Evolutionary conservation across 1,140 invertebrate species (phyloP), one percentile per base, ranked within the genome.

Genomic region (Heliconius congener): DNA sequence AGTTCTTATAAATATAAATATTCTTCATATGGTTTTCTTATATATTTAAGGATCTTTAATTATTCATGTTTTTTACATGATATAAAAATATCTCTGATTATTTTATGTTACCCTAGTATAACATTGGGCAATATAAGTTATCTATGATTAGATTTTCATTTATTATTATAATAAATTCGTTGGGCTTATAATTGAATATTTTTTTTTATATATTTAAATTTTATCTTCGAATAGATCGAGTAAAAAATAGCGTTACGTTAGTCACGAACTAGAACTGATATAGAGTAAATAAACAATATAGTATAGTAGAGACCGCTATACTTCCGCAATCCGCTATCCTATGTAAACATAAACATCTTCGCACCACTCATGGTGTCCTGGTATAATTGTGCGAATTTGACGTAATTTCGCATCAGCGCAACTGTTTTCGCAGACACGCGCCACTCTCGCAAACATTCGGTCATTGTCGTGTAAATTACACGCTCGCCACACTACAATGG

Each of bases 311-410:
- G 50, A 18, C 6, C 19, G 55, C 55, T 57, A 66, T 66, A 66
- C 30, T 66, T 66, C 27, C 27, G 60, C 60, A 66, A 27, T 27
- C 11, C 9, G 16, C 60, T 30, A 16, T 30, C 9, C 27, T 11
- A 60, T 30, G n/a, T 81, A 83, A 84, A 86, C 79, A 88, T 77
- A 84, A 84, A 81, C 75, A 83, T 81, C 82, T 85, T 83, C 76
- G 83, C 60, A 52, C 52, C 80, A 66, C 73, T 90, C 80, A 88
- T 93, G 81, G 70, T 84, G 73, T 84, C 91, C 88, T 93, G 84
- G 88, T 94, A 94, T 85, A 90, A 90, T 92, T 93, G 93, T 94
- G 93, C 93, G 93, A 94, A 94, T 89, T 90, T 90, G 88, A 91
- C 90, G 90, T 92, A 93, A 90, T 86, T 87, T 87, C 84, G 83